Base-by-base conservation (phyloP, 2,888 invertebrate species). In the Mayetiola destructor region DNA sequence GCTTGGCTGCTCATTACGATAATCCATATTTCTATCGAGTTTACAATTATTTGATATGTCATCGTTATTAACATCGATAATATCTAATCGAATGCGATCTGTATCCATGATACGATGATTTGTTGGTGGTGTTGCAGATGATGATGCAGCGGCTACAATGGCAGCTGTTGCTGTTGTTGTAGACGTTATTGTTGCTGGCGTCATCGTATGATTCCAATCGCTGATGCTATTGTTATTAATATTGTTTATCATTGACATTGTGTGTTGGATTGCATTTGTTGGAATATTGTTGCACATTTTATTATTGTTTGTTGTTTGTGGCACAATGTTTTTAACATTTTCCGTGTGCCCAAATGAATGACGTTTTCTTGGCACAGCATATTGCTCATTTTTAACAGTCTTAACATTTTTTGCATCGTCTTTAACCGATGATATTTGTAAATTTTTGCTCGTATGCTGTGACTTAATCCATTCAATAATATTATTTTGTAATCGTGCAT, bases 381-480 rank as follows among this genome's bases (percentile, higher is more conserved):
- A 64, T 6, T 64, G 61, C 2, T 61, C 58, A 53, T 64, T 64
- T 21, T 59, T 56, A 14, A 55, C 55, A 30, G 39, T 55, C 37
- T 42, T 56, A 18, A 18, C 18, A 29, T 37, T 30, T 20, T 40
- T 36, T 18, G 48, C 56, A 20, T 55, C 56, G 14, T 53, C 53
- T 18, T 39, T 30, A 8, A 32, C 16, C 27, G 29, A 56, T 14
- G 57, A 35, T 18, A 30, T 8, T 35, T 32, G 37, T n/a, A 29
- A 23, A 53, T 30, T 53, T 53, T 53, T 42, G 2, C 29, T 18
- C 18, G 39, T 30, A 18, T 56, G 37, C 16, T 71, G 71, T 62
- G 70, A 63, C 58, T 70, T 70, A 21, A 72, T 64, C 72, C 73
- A 73, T 59, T 73, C 72, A 18, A 72, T 67, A 20, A 72, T 69